Base-by-base conservation (phyloP, 2,113 vertebrate genomes). In the Chloropsis hardwickii region DNA sequence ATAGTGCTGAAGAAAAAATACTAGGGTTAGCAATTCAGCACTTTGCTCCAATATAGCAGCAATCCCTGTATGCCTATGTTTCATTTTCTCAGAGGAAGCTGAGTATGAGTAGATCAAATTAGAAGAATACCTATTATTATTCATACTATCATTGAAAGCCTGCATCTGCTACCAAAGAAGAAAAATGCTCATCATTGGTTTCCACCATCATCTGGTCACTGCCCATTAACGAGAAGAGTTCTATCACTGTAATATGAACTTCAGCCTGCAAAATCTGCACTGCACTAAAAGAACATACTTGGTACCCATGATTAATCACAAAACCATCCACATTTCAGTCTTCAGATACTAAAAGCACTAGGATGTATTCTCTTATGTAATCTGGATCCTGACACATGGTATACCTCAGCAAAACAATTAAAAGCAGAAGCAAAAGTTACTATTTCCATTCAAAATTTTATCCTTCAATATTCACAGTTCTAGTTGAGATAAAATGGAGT, bases 221-320 rank as follows among this genome's bases (percentile, higher is more conserved):
- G 29, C 17, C 45, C 3, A 39, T 58, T 51, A 74, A 62, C 11
- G 6, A 73, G 27, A 58, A 51, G 60, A 14, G 14, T 16, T 81
- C 31, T 31, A 44, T 5, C 19, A 15, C 60, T 58, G 60, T 13
- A 66, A 66, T 44, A 73, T 4, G 19, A 73, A n/a, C 37, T 65
- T 23, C 21, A 33, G 37, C 16, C 37, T 45, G 37, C 12, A 66
- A 58, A 73, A 81, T 50, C 27, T 72, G 35, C 67, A 65, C 42
- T 0, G 0, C 35, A 35, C 31, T 50, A 37, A 66, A 44, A 81
- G 18, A 22, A 39, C 12, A 29, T 3, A 4, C 50, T 57, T 40
- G 44, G 31, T 22, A 65, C 5, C 14, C 37, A 20, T 20, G 44
- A 81, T 4, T 58, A 58, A 35, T 33, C 19, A 65, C 28, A 66